Conservation (phyloP, 2,888 invertebrate genomes). For the Drosophila paramelanica region DNA sequence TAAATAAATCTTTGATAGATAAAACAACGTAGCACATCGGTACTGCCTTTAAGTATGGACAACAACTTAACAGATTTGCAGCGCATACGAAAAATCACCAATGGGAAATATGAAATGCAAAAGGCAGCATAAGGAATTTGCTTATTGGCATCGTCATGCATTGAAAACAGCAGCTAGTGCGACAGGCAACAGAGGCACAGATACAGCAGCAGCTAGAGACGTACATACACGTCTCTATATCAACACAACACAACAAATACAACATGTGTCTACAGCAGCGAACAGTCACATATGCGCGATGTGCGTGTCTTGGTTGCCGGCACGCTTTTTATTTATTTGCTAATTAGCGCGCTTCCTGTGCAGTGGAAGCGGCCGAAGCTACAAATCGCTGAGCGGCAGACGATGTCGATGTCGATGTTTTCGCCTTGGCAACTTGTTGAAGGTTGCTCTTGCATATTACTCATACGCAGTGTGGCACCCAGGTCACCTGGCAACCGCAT, state of each 20-base stretch:
- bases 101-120: constrained; percentile 58
- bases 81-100: constrained; percentile 33
- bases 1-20: too few species aligned
- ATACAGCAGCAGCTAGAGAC: constrained; percentile 14
- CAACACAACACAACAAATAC: constrained; percentile 6
- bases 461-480: constrained; percentile 52
- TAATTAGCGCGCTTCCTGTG: constrained; percentile 74
- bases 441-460: constrained; percentile 62
- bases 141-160: constrained; percentile 59
- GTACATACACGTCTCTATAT: constrained; percentile 17
- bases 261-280: not conserved
- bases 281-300: constrained; percentile 24
- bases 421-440: constrained; percentile 72
- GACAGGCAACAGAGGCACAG: constrained; percentile 21
- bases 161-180: constrained; percentile 48
- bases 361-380: constrained; percentile 27
- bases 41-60: constrained; percentile 3
- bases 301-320: constrained; percentile 61
- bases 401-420: constrained; percentile 13
- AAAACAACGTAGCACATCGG: not conserved
- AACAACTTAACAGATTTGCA: constrained; percentile 16
- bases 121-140: constrained; percentile 54
- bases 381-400: constrained; percentile 1
- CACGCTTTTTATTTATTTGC: constrained; percentile 74
- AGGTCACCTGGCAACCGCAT: constrained; percentile 56